Evolutionary conservation across 2,888 invertebrate genomes (phyloP).

Genomic region (Eueremaeus valkanovi): DNA sequence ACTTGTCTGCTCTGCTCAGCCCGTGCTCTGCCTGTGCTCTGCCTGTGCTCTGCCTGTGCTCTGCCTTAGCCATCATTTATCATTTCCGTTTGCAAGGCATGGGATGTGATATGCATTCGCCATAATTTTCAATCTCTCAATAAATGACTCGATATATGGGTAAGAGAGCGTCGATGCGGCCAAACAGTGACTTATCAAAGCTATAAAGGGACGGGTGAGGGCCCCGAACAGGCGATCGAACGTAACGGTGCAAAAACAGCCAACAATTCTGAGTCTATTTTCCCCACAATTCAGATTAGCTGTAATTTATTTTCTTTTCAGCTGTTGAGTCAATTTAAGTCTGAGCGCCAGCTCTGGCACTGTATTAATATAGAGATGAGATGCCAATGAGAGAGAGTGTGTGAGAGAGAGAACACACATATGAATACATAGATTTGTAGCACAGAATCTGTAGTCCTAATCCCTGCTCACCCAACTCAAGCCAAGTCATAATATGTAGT

Average conservation of each 20-base stretch:
- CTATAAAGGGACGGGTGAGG: background rate
- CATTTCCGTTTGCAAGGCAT: background rate
- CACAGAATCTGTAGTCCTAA: too few species aligned
- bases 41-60: background rate
- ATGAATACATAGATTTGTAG: too few species aligned
- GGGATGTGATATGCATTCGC: background rate
- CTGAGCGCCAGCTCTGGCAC: background rate
- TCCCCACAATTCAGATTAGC: background rate
- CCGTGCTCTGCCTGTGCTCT: background rate
- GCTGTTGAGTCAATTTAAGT: slow-evolving; percentile 1
- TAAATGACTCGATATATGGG: background rate
- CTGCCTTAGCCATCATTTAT: background rate
- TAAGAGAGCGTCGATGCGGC: background rate
- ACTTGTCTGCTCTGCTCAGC: too few species aligned
- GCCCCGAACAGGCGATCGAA: background rate
- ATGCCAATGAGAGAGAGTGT: too few species aligned
- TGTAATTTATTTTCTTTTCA: background rate
- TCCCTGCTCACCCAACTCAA: too few species aligned
- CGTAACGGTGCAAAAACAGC: too few species aligned
- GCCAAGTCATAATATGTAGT: too few species aligned
- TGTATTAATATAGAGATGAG: background rate
- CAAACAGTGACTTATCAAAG: background rate
- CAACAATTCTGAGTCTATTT: background rate
- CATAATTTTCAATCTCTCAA: background rate
- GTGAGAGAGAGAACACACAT: too few species aligned